Evolutionary conservation across 2,113 vertebrate species (phyloP).

Genomic region (Arvicanthis niloticus): DNA sequence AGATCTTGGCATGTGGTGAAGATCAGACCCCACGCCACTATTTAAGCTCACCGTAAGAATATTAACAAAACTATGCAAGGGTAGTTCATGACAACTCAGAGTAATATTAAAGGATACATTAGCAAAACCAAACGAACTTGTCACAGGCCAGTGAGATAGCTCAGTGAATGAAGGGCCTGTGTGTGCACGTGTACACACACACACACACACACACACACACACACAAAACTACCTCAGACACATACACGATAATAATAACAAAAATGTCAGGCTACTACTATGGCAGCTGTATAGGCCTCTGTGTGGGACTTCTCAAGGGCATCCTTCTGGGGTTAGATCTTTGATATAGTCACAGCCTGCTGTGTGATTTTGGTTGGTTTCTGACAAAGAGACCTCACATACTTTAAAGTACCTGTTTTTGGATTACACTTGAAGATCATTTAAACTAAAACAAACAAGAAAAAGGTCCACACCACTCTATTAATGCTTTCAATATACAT

Average conservation of each 20-base stretch:
- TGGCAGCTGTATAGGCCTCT: neutral
- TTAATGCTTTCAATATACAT: slow-evolving; percentile 26
- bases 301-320: neutral
- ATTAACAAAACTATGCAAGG: neutral
- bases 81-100: neutral
- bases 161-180: neutral
- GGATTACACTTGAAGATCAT: slow-evolving; percentile 53
- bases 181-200: no score
- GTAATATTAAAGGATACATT: neutral
- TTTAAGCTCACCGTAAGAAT: slow-evolving; percentile 40
- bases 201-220: no score
- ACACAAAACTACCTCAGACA: no score
- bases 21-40: neutral
- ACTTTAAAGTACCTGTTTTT: slow-evolving; percentile 49
- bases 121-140: neutral
- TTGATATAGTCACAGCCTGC: neutral
- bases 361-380: slow-evolving; percentile 18
- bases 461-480: neutral
- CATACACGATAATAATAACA: no score
- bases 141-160: neutral
- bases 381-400: slow-evolving; percentile 42
- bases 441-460: neutral
- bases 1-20: neutral
- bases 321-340: neutral
- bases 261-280: neutral